Evolutionary conservation across 30 jellyfish, hydroid and myxozoan species (phyloP), one percentile per base, ranked within the genome.

Genomic region (Aurelia sp.): DNA sequence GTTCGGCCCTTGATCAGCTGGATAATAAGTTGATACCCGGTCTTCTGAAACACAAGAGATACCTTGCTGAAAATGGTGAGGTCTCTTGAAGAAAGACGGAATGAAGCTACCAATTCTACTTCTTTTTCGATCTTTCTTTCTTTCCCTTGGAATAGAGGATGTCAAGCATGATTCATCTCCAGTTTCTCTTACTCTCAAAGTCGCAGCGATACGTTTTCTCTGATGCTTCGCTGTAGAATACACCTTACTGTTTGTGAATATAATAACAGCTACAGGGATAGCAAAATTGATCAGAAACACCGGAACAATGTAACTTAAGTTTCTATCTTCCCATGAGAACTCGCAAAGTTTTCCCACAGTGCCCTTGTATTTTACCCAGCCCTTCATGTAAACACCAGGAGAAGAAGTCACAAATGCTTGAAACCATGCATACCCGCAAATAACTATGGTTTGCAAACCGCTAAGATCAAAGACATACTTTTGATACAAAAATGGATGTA

Each of bases 211-310:
- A 7, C 76, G 78, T 9, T 62, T 70, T 16, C 80, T 63, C 33
- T 79, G 90, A 27, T 70, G 60, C 33, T 80, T 67, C 0, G 90
- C 78, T 8, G 81, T 66, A 13, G 35, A 30, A 70, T 63, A 79
- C 22, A 79, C 90, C 62, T 64, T 79, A 69, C 76, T 63, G 60
- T 79, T 79, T 6, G 90, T 79, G 65, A 40, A 79, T 11, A 79
- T 70, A n/a, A 79, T 79, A 10, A 52, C 53, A 51, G 61, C 4
- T 4, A 64, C 65, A 18, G 90, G 90, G 9, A 79, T 48, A 55
- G 53, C 48, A 27, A 79, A 79, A 60, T 79, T 79, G 20, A 79
- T 0, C 22, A 67, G 40, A 9, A 79, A 58, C 19, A 79, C 80
- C 4, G 90, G 78, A 31, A 79, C 67, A 22, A 79, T 70, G 72